Evolutionary conservation across 2,888 invertebrate genomes (phyloP).

Genomic region (Drosophila quinaria): DNA sequence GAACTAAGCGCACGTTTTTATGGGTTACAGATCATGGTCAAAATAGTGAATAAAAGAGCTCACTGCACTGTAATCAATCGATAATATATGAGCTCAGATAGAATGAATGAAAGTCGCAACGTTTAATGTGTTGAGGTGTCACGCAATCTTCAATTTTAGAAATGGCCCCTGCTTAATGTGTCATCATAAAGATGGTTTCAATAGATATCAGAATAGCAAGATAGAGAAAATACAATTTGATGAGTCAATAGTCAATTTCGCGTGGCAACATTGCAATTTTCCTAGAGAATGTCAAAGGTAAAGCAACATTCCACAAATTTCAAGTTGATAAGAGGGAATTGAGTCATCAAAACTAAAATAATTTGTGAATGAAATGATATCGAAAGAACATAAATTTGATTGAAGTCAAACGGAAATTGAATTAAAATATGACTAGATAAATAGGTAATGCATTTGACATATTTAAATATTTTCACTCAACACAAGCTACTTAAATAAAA

Average conservation of each 20-base stretch:
- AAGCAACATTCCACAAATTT: conserved; percentile 18
- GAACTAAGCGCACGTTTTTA: conserved; percentile 33
- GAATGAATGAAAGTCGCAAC: conserved; percentile 20
- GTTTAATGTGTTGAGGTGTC: conserved; percentile 26
- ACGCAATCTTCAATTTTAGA: conserved; percentile 51
- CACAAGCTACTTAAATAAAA: conserved; percentile 11
- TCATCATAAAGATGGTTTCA: conserved; percentile 47
- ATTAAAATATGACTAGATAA: not conserved
- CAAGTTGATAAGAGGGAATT: not conserved
- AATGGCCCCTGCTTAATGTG: conserved; percentile 45
- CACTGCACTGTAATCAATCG: conserved; percentile 14
- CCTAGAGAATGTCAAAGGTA: conserved; percentile 27
- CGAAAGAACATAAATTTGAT: not conserved
- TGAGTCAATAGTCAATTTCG: conserved; percentile 39
- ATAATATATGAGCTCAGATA: conserved; percentile 25
- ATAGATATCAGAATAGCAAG: conserved; percentile 28
- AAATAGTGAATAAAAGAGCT: conserved; percentile 9
- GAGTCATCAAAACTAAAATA: conserved; percentile 14
- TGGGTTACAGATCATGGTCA: conserved; percentile 41
- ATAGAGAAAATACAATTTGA: not conserved
- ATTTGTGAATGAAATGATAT: not conserved
- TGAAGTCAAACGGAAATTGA: conserved; percentile 1
- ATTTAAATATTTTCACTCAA: not conserved
- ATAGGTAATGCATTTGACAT: not conserved
- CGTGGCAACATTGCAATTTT: conserved; percentile 24